A percentile compares a stretch with the other conserved stretches of the same genome.
phyloP scores from a whole-genome alignment of 1,140 invertebrate species.

The Drosophila chauvacae region DNA sequence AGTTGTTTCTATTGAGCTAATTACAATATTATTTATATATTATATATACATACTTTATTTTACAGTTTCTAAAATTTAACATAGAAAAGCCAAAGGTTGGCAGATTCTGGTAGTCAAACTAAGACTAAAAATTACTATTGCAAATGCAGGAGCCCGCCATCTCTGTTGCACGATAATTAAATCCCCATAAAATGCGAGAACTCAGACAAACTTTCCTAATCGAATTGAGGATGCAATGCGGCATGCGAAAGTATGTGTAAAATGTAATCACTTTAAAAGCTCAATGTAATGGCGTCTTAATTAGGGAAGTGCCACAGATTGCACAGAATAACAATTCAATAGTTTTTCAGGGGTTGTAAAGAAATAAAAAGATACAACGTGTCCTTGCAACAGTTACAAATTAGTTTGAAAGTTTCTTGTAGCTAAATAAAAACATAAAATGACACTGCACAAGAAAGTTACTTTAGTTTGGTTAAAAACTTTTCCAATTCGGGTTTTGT shows the following conservation, averaged over 20 bases:
- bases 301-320: background rate
- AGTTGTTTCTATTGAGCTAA: no score
- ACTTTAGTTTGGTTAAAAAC: background rate
- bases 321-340: constrained; percentile 11
- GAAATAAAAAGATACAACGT: background rate
- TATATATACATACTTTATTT: no score
- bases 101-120: background rate
- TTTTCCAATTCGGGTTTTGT: constrained; percentile 9
- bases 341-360: background rate
- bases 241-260: constrained; percentile 3
- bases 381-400: constrained; percentile 1
- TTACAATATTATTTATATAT: no score
- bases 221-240: constrained; percentile 29
- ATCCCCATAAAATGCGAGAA: constrained; percentile 25
- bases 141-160: background rate
- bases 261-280: constrained; percentile 1
- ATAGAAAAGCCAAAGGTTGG: background rate
- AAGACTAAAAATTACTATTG: constrained; percentile 4
- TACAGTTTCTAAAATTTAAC: no score
- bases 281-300: constrained; percentile 3
- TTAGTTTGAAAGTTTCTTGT: background rate
- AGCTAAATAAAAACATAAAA: background rate
- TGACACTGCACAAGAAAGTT: background rate
- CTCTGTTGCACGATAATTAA: constrained; percentile 24
- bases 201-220: constrained; percentile 21